phyloP scores from a whole-genome alignment of 1,140 invertebrate species.

The Pararge aegeria region DNA sequence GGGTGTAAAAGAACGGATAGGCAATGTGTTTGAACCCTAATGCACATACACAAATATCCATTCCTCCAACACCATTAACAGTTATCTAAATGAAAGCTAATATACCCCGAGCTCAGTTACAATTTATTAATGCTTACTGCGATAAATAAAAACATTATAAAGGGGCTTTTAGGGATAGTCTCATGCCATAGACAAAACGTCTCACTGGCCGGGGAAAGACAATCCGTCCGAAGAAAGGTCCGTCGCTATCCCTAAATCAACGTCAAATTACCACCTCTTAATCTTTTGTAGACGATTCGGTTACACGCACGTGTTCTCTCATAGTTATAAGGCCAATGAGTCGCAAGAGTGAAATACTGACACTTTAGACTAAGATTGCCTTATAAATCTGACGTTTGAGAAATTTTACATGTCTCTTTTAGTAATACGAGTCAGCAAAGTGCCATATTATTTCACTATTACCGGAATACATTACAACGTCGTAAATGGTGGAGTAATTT shows the following conservation, averaged over 20 bases:
- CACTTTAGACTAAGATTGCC: conserved; percentile 49
- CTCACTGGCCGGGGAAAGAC: conserved; percentile 56
- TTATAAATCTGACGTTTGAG: conserved; percentile 71
- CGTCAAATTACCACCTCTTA: conserved; percentile 77
- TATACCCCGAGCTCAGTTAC: conserved; percentile 29
- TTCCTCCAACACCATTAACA: conserved; percentile 1
- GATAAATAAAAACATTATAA: conserved; percentile 57
- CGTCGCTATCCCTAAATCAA: conserved; percentile 69
- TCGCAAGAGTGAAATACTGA: conserved; percentile 47
- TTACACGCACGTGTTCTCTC: conserved; percentile 67
- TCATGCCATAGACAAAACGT: conserved; percentile 48
- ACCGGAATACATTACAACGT: conserved; percentile 49
- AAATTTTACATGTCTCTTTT: conserved; percentile 73
- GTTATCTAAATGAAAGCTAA: conserved; percentile 27
- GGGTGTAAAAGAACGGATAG: neutral
- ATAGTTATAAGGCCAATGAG: conserved; percentile 1
- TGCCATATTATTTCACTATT: conserved; percentile 62
- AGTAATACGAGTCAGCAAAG: conserved; percentile 50
- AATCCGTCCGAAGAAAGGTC: conserved; percentile 66
- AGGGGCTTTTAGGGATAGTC: conserved; percentile 33
- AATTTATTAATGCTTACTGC: conserved; percentile 47
- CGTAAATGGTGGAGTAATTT: conserved; percentile 54
- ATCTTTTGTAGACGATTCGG: conserved; percentile 69
- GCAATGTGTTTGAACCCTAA: neutral
- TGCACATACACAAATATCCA: neutral